Conservation (phyloP, 2,113 vertebrate species). For the Toxotes chatareus region DNA sequence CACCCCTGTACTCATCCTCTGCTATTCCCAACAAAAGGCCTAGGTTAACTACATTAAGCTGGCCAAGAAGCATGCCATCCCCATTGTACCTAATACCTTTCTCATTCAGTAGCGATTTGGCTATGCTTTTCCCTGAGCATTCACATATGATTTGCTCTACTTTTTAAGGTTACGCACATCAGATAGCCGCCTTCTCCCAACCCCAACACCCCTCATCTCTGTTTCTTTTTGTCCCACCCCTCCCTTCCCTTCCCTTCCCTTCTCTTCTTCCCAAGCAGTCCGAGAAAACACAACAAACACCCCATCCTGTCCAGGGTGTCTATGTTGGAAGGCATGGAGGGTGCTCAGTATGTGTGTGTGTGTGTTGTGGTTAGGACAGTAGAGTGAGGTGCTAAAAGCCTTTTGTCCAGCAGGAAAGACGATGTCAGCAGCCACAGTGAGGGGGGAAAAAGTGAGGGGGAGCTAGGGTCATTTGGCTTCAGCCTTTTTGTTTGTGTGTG, state of each 20-base stretch:
- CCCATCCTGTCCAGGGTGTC: constrained; percentile 73
- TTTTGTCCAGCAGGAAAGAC: constrained; percentile 85
- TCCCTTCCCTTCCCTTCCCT: constrained; percentile 23
- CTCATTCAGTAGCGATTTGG: constrained; percentile 75
- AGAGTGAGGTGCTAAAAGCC: constrained; percentile 80
- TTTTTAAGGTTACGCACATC: constrained; percentile 55
- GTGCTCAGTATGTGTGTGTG: constrained; percentile 44
- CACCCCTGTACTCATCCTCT: constrained; percentile 75
- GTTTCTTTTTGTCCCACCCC: constrained; percentile 49
- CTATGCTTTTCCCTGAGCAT: constrained; percentile 74
- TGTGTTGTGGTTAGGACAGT: constrained; percentile 70
- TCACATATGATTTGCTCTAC: constrained; percentile 73
- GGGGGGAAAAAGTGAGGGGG: constrained; percentile 32
- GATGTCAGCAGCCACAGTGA: constrained; percentile 75
- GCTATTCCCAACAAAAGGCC: constrained; percentile 75
- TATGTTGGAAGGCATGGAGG: constrained; percentile 37
- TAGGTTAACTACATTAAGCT: constrained; percentile 82
- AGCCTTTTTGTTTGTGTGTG: constrained; percentile 46
- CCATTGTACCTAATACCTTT: constrained; percentile 80
- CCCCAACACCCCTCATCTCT: constrained; percentile 23
- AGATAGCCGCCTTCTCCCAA: constrained; percentile 24
- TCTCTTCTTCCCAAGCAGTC: constrained; percentile 49
- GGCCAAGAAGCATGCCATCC: constrained; percentile 71
- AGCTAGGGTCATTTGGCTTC: constrained; percentile 75
- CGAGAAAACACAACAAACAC: constrained; percentile 82